phyloP scores from a whole-genome alignment of 2,797 vertebrate species.

The Ctenopoma multispine region DNA sequence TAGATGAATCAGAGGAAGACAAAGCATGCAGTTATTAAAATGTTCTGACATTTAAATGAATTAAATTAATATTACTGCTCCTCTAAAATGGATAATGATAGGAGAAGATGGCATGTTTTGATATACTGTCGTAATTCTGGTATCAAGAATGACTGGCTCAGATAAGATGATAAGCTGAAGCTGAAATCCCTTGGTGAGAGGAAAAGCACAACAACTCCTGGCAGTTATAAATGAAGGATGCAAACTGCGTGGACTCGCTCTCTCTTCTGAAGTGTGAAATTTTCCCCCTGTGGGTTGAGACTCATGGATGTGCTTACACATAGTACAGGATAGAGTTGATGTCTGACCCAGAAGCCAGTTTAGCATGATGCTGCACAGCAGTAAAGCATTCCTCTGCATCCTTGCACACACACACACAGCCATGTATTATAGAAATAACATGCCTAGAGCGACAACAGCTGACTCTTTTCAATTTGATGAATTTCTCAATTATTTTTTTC shows the following conservation, averaged over 20 bases:
- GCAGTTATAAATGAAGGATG: constrained; percentile 10
- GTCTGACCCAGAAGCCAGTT: constrained; percentile 3
- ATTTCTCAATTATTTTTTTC: neutral
- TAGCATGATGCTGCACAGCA: constrained; percentile 49
- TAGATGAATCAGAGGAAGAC: neutral
- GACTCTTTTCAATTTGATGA: neutral
- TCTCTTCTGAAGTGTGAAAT: constrained; percentile 15
- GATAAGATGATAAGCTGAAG: neutral
- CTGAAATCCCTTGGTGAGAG: constrained; percentile 10
- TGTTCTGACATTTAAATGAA: constrained; percentile 14
- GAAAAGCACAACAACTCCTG: constrained; percentile 4
- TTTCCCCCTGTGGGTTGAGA: constrained; percentile 36
- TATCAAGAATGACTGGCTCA: constrained; percentile 10
- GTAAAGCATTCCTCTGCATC: constrained; percentile 13
- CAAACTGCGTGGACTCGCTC: neutral
- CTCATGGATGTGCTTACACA: constrained; percentile 45
- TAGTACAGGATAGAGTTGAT: neutral
- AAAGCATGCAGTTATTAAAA: neutral
- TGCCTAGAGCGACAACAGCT: neutral
- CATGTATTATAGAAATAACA: neutral
- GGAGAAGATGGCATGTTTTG: constrained; percentile 12
- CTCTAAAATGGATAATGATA: constrained; percentile 8
- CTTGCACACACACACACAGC: neutral
- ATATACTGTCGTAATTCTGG: neutral
- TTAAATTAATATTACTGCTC: neutral